Conservation (phyloP, 2,113 vertebrate species). For the Leptodactylus fuscus region DNA sequence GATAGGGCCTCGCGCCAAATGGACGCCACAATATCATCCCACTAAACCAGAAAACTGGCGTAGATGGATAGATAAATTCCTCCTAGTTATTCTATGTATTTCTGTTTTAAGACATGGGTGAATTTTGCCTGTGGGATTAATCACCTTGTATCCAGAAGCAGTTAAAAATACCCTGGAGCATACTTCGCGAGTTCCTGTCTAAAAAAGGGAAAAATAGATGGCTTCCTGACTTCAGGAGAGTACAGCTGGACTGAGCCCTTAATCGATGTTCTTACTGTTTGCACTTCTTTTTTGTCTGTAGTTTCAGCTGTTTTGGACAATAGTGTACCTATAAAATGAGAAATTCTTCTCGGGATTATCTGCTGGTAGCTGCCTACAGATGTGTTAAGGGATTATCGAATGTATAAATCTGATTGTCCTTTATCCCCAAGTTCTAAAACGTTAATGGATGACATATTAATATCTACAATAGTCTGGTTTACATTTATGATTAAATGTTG, state of each 20-base stretch:
- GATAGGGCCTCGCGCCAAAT: no score
- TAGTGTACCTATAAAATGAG: background rate
- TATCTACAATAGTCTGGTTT: background rate
- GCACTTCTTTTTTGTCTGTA: conserved; percentile 10
- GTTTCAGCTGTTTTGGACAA: background rate
- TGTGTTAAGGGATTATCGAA: background rate
- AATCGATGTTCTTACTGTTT: background rate
- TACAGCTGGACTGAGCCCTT: conserved; percentile 21
- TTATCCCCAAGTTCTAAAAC: background rate
- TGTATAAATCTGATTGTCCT: conserved; percentile 1
- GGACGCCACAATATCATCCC: no score
- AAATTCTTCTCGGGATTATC: background rate
- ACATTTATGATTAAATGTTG: background rate
- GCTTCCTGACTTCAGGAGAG: conserved; percentile 14
- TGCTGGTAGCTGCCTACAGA: background rate
- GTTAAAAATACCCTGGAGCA: conserved; percentile 28
- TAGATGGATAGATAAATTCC: no score
- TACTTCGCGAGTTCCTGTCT: conserved; percentile 35
- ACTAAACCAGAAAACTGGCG: no score
- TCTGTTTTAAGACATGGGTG: background rate
- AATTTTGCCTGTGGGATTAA: conserved; percentile 33
- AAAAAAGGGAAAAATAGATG: conserved; percentile 10
- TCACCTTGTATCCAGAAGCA: conserved; percentile 28
- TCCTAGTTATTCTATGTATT: no score
- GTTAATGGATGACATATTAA: background rate